Base-by-base conservation (phyloP, 2,113 vertebrate genomes). In the Xiphias gladius region DNA sequence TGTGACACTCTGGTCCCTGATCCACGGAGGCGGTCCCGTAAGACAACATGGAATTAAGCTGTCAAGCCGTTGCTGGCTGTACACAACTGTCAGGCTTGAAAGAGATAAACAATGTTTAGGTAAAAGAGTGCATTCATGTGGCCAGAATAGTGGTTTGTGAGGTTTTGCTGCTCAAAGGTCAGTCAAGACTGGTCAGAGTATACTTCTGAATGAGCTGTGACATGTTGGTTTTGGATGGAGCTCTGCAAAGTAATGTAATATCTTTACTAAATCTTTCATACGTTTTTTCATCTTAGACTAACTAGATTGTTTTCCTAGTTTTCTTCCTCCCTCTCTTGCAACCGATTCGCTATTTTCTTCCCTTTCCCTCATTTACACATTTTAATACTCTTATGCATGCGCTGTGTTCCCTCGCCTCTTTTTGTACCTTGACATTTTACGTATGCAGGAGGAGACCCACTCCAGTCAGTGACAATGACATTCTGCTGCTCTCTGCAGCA, bases 41-140 rank as follows among this genome's bases (percentile, higher is more conserved):
- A 81, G 85, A 91, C 88, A 92, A 88, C 88, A 35, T 93, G 84
- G 76, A 87, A 94, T 95, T 93, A 95, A 90, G 83, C 91, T 93
- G 92, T 94, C 94, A 94, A 62, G 70, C 80, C 14, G 24, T 83
- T 81, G 58, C 77, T 9, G 59, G 82, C 71, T 83, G 73, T 79
- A 80, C 75, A 64, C 83, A 79, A 87, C 82, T 83, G 86, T 91
- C 87, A 91, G 82, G 72, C 67, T 64, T 58, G 71, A 76, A 84
- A 76, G 84, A 92, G 74, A 91, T 90, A 91, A 92, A 94, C 91
- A 94, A 75, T 65, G 86, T 91, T 91, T 89, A 87, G 87, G 88
- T 89, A 75, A 70, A 73, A 84, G 87, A 74, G 65, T 24, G 73
- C 30, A 72, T 70, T 63, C 86, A 70, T 82, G 84, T 80, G 86